Conservation (phyloP, 2,888 invertebrate species). For the Tuberolachnus salignus region DNA sequence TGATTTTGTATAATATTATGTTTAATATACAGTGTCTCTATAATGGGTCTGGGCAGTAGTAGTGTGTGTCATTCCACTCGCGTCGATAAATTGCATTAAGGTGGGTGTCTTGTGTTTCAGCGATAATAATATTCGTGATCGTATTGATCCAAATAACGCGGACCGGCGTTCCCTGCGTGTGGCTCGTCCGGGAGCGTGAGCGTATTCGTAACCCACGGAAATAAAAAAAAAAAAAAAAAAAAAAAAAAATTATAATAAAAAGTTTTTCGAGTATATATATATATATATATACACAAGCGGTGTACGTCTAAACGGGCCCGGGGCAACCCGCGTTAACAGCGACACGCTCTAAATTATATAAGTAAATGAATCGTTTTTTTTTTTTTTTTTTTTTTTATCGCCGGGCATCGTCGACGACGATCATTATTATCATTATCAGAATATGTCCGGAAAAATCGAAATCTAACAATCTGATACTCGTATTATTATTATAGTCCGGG, state of each 20-base stretch:
- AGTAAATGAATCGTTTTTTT: too few species aligned
- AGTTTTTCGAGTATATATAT: not conserved
- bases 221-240: too few species aligned
- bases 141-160: conserved; percentile 37
- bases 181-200: not conserved
- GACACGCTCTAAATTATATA: too few species aligned
- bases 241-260: not conserved
- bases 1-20: conserved; percentile 21
- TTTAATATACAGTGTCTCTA: conserved; percentile 26
- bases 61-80: conserved; percentile 41
- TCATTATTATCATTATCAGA: too few species aligned
- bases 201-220: conserved; percentile 28
- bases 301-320: too few species aligned
- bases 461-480: too few species aligned
- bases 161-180: not conserved
- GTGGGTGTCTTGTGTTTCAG: conserved; percentile 34
- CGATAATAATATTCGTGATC: conserved; percentile 41
- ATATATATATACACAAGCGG: too few species aligned
- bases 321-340: too few species aligned
- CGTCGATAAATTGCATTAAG: conserved; percentile 26
- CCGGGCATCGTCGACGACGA: too few species aligned
- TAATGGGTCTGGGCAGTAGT: not conserved
- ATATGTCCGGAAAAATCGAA: too few species aligned
- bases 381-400: too few species aligned
- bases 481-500: too few species aligned